Base-by-base conservation (phyloP, 1,140 invertebrate species). In the Steinernema khuongi region DNA sequence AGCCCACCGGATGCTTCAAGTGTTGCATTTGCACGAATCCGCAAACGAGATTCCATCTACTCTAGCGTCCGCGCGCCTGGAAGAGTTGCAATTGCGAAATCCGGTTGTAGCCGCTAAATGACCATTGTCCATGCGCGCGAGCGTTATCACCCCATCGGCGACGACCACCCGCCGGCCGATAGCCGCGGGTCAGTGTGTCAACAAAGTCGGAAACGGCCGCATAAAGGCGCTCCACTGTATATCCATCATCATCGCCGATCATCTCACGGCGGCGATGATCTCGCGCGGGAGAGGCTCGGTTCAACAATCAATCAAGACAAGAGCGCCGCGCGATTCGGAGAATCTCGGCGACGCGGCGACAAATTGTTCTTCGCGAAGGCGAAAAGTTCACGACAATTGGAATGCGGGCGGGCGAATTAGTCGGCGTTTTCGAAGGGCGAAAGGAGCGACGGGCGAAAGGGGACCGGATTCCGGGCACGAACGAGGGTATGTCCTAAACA, bases 101-200 rank as follows among this genome's bases (percentile, higher is more conserved):
- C 36, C 36, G 36, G 36, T 41, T n/a, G n/a, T n/a, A n/a, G n/a
- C n/a, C n/a, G n/a, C 36, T 11, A 7, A 60, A 60, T 60, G 50
- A 60, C 50, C 50, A 60, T 60, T 60, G 50, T 60, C 50, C 50
- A 60, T n/a, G n/a, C n/a, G n/a, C n/a, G 50, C 50, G 19, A 4
- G 14, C 26, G 14, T 60, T 60, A 60, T 60, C 50, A 60, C 7
- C 50, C 4, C 22, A 22, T n/a, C 14, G 26, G 14, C 50, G 50
- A 14, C 50, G 50, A 60, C 50, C 50, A 60, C 50, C 50, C 50
- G 50, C 50, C 26, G 50, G 50, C 50, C 11, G 50, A 26, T 26
- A 26, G 22, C 50, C 11, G 50, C 26, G 50, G 50, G 50, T 60
- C 50, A 60, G 50, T 60, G 50, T 60, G 50, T 60, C 50, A 60